These are phyloP conservation scores for Epizoanthus stellaris DNA, from an alignment of 92 coral and sea anemone species.

Conservation along the genomic window DNA sequence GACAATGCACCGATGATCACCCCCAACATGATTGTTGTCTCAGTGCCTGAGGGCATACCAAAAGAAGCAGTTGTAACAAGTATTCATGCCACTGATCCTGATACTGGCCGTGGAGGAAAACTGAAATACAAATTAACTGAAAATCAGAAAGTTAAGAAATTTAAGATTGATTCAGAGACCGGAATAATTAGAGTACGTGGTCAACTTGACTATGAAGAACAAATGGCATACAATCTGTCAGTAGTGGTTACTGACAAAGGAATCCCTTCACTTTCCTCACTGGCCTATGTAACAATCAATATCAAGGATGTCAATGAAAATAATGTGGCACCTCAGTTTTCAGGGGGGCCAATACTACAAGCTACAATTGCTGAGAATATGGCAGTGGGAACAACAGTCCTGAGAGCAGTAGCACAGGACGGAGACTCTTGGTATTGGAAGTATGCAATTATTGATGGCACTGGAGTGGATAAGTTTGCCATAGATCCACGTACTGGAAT, in stretches of 20 bases:
- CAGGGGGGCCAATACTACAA: conserved; percentile 57
- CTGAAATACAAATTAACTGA: conserved; percentile 53
- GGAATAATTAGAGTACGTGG: conserved; percentile 86
- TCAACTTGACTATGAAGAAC: conserved; percentile 60
- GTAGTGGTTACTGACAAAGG: conserved; percentile 83
- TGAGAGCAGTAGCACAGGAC: conserved; percentile 59
- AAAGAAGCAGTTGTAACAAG: conserved; percentile 76
- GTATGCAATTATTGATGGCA: conserved; percentile 95
- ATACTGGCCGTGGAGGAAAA: conserved; percentile 82
- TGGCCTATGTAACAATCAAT: conserved; percentile 65
- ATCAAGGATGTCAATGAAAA: conserved; percentile 82
- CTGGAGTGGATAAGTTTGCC: conserved; percentile 89
- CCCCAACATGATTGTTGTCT: conserved; percentile 63
- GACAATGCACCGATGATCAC: conserved; percentile 82
- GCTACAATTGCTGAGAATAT: conserved; percentile 73
- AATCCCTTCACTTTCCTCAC: conserved; percentile 60
- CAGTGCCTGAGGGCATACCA: conserved; percentile 83
- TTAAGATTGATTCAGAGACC: conserved; percentile 82
- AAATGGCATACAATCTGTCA: conserved; percentile 76
- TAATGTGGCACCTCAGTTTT: conserved; percentile 63
- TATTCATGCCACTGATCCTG: conserved; percentile 83
- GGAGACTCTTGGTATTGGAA: conserved; percentile 73
- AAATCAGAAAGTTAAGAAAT: conserved; percentile 56
- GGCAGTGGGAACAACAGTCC: conserved; percentile 67
- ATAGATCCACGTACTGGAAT: conserved; percentile 79